phyloP scores from a whole-genome alignment of 2,113 vertebrate genomes.

The Elephas maximus region DNA sequence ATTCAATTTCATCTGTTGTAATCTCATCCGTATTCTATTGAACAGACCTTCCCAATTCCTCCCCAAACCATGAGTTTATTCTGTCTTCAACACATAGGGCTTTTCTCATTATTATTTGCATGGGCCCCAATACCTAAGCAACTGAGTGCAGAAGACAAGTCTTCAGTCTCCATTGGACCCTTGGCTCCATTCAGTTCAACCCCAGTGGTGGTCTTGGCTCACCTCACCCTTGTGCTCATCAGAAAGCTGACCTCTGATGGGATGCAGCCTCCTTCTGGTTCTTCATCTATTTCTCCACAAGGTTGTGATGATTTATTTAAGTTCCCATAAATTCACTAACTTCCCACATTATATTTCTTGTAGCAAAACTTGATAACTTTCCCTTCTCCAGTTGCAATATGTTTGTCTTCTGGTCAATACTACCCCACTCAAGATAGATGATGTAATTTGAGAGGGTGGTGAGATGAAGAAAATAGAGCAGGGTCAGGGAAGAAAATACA shows the following conservation, averaged over 20 bases:
- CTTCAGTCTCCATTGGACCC: rapidly evolving
- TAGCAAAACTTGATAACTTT: constrained; percentile 43
- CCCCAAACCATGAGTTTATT: background rate
- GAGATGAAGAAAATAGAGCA: background rate
- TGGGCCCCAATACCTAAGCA: background rate
- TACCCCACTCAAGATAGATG: constrained; percentile 15
- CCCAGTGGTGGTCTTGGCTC: background rate
- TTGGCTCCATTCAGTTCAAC: background rate
- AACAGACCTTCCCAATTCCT: background rate
- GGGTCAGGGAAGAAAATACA: background rate
- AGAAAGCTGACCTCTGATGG: background rate
- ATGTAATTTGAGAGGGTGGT: background rate
- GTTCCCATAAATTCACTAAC: constrained; percentile 14
- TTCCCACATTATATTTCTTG: constrained; percentile 57
- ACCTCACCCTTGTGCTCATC: background rate
- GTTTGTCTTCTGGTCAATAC: constrained; percentile 56
- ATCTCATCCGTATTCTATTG: background rate
- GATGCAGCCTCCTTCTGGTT: background rate
- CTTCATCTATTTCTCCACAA: background rate
- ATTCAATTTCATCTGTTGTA: background rate
- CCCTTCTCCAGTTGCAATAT: background rate
- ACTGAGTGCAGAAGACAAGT: background rate
- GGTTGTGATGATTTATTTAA: background rate
- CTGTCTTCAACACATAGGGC: background rate
- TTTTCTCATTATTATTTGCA: background rate